These are phyloP conservation scores for Yponomeuta sedellus DNA, from an alignment of 2,888 invertebrate genomes.

Conservation along the genomic window DNA sequence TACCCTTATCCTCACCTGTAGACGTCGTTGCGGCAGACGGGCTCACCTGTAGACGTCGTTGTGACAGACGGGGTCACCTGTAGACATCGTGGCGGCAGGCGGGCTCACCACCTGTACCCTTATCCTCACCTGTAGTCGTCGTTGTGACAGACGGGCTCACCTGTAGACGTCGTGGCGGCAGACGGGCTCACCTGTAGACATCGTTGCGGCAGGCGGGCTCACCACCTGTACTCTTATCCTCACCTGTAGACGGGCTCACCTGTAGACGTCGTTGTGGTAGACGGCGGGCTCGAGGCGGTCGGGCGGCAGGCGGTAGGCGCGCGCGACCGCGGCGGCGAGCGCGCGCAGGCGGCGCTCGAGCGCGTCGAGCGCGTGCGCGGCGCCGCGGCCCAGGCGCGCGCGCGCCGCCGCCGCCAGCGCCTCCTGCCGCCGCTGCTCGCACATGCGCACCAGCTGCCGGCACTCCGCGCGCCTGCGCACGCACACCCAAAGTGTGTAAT, in stretches of 20 bases:
- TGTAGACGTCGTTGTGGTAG: slow-evolving; percentile 87
- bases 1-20: not conserved
- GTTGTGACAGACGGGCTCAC: slow-evolving; percentile 86
- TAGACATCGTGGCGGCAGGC: not conserved
- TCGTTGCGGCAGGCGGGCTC: not conserved
- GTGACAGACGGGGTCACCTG: not conserved
- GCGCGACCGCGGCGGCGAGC: slow-evolving; percentile 82
- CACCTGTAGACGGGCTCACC: slow-evolving; percentile 44
- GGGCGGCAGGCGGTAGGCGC: slow-evolving; percentile 84
- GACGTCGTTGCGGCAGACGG: too few relatives aligned
- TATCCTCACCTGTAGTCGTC: slow-evolving; percentile 78
- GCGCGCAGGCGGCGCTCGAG: slow-evolving; percentile 82
- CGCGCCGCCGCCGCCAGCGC: slow-evolving; percentile 74
- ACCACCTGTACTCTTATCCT: too few relatives aligned
- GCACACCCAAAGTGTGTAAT: too few relatives aligned
- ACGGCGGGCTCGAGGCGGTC: slow-evolving; percentile 86
- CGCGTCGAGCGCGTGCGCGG: slow-evolving; percentile 74
- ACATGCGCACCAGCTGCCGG: slow-evolving; percentile 85
- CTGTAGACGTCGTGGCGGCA: too few relatives aligned
- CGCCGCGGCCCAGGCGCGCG: slow-evolving; percentile 67
- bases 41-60: not conserved
- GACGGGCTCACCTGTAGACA: not conserved
- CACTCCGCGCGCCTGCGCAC: slow-evolving; percentile 86
- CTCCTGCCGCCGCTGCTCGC: slow-evolving; percentile 84
- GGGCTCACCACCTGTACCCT: slow-evolving; percentile 38